Base-by-base conservation (phyloP, 2,113 vertebrate species). In the Geothlypis trichas region DNA sequence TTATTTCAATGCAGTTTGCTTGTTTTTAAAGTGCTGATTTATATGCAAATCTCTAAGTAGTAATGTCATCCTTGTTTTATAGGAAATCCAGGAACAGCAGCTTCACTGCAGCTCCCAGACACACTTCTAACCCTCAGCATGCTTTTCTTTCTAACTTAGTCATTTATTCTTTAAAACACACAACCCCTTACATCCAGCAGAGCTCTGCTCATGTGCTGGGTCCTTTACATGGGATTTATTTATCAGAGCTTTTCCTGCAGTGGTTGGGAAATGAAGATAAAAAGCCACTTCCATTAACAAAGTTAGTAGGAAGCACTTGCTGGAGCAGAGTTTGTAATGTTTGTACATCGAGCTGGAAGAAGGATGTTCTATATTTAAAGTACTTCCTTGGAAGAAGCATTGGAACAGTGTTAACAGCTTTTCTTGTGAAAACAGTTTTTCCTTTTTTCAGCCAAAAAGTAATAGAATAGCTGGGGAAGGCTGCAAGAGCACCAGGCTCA, bases 131-230 rank as follows among this genome's bases (percentile, higher is more conserved):
- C 54, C 68, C 88, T 84, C 62, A 47, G 52, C n/a, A 14, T 10
- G 49, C 61, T 84, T 86, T 52, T 18, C 41, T 75, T 72, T 30
- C 66, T 69, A 62, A 84, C 39, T 44, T 13, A 7, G 58, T 33
- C 41, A 80, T 87, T 95, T 72, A 42, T 89, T 89, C 92, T 82
- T 49, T 49, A 96, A 96, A 95, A 35, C 39, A 75, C 47, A 39
- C 28, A 52, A 10, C 42, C 3, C 27, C 27, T 61, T 44, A 41
- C 44, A 61, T 57, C 42, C 54, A 41, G n/a, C 87, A 66, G 35
- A 83, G 84, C 39, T 68, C 72, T 61, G 67, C 65, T 76, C 55
- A 9, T 66, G 52, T 88, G 24, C 65, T 81, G 58, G 17, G 61
- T 59, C 76, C 78, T 81, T 57, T 41, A 18, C 61, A 20, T 15